Evolutionary conservation across 2,113 vertebrate genomes (phyloP), one percentile per base, ranked within the genome.

Genomic region (Psophia crepitans): DNA sequence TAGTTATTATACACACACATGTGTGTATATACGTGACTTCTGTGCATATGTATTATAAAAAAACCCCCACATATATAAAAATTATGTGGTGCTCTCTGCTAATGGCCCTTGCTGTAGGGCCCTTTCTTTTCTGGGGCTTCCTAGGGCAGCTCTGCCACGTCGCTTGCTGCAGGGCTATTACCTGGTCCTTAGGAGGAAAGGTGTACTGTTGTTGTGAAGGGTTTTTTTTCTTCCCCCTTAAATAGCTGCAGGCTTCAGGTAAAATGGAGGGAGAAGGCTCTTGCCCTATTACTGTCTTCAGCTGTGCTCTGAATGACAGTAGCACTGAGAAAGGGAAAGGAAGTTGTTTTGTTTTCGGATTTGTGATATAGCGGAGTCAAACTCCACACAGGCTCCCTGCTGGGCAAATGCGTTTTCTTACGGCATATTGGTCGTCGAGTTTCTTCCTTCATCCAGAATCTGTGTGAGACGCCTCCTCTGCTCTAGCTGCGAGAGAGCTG

Each of bases 391-490:
- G 58, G 13, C 26, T 64, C 12, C 18, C 22, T 26, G 24, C 8
- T 1, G 8, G 51, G n/a, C 83, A 54, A 37, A n/a, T 26, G 12
- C 30, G 10, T 19, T 53, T 71, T 86, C 20, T 51, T 35, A 48
- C 14, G 56, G 11, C 1, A 1, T 33, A 2, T 46, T 39, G 65
- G 37, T 56, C 61, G 30, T 10, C 0, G 9, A 60, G 14, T 75
- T 84, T 73, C 48, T 73, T 68, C n/a, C 24, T 84, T 83, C 33
- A n/a, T 56, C 41, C 65, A 87, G 57, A 49, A 63, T 20, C 9
- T 1, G 0, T 28, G n/a, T 2, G 9, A 92, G 51, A 48, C 41
- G 12, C 39, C 24, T 58, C 24, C 44, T 35, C 33, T 14, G 7
- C 27, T 49, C 24, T 84, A 63, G 32, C 51, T 77, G 27, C 27